phyloP scores from a whole-genome alignment of 35 echinoderm and acorn worm species.

The Holothuria glaberrima region DNA sequence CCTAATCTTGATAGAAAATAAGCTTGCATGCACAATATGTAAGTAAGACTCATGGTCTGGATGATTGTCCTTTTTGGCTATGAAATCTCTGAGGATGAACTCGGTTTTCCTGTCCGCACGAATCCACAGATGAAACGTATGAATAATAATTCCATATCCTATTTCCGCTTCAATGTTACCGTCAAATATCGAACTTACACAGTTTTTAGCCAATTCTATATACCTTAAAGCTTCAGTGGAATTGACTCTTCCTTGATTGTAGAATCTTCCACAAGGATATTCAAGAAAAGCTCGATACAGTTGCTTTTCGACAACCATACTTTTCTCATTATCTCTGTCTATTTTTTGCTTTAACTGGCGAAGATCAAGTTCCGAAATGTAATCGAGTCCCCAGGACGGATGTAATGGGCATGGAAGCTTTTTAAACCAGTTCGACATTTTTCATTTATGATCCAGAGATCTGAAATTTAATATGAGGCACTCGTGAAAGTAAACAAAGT shows the following conservation, averaged over 20 bases:
- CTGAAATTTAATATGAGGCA: too few species aligned
- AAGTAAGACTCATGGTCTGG: neutral
- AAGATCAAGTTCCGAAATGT: constrained; percentile 23
- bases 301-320: neutral
- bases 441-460: too few species aligned
- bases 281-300: constrained; percentile 35
- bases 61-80: neutral
- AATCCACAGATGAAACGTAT: constrained; percentile 22
- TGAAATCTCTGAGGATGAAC: neutral
- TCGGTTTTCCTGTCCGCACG: neutral
- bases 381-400: constrained; percentile 5
- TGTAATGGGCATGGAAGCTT: constrained; percentile 10
- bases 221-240: neutral
- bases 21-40: neutral
- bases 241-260: neutral
- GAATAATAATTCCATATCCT: constrained; percentile 15
- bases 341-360: neutral
- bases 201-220: neutral
- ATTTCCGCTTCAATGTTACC: neutral
- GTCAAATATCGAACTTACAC: neutral
- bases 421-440: neutral
- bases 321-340: neutral
- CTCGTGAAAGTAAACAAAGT: too few species aligned
- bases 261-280: neutral
- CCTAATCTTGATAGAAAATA: constrained; percentile 35